Base-by-base conservation (phyloP, 2,888 invertebrate species). In the Hirtodrosophila histrioides region DNA sequence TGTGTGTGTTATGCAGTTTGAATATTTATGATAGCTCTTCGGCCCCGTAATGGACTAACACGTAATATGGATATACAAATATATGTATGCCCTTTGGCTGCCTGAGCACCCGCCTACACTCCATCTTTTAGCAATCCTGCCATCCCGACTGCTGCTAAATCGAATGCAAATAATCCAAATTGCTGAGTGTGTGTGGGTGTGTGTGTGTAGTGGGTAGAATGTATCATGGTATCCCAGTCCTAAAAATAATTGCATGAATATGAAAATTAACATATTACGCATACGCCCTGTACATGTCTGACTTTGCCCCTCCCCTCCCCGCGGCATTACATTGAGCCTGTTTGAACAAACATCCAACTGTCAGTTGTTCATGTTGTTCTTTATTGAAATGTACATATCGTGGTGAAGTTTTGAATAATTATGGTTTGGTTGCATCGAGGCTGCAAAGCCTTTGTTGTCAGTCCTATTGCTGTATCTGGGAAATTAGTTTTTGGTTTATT, bases 11-110 rank as follows among this genome's bases (percentile, higher is more conserved):
- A 49, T 75, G 51, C 61, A 67, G 62, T 85, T 75, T 71, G 75
- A 82, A 85, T 87, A 78, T 85, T 87, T 78, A 72, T 87, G 69
- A 75, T 65, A 64, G 48, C 51, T 39, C 49, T 63, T 39, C 51
- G 27, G n/a, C 17, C 11, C 5, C 41, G 12, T 23, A 23, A 41
- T 56, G 50, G 53, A 63, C 44, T 57, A 43, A 64, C 43, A 51
- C 31, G 54, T 40, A 31, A 27, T n/a, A 43, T 17, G 50, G 43
- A 46, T 36, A 41, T 43, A 43, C 50, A 61, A 54, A 57, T 9
- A 43, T 6, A 39, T 9, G 11, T 7, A 33, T 41, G 45, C 39
- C 57, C 27, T 41, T 44, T 37, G 41, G 40, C 45, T 12, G 8
- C n/a, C 36, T 31, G 33, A 35, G 6, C 31, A 8, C 27, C 27